phyloP scores from a whole-genome alignment of 2,797 vertebrate genomes.

The Anas bahamensis region DNA sequence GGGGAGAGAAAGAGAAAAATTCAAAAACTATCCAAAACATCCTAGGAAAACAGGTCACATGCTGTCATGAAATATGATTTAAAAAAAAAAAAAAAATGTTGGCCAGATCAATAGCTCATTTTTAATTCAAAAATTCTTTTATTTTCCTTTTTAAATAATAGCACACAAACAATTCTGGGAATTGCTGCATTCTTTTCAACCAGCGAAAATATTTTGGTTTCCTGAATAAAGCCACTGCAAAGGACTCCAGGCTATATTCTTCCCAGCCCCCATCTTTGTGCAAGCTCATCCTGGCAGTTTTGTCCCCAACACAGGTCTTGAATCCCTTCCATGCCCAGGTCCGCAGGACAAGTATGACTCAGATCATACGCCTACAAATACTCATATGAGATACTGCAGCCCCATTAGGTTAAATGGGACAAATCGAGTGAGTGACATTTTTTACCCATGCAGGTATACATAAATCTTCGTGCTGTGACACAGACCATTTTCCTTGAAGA shows the following conservation, averaged over 20 bases:
- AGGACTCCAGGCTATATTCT: not conserved
- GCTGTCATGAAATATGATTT: not conserved
- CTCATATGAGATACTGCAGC: not conserved
- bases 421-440: not conserved
- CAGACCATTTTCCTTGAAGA: not conserved
- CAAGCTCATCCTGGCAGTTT: not conserved
- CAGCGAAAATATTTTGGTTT: not conserved
- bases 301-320: not conserved
- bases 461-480: not conserved
- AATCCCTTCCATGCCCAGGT: not conserved
- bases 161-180: not conserved
- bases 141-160: not conserved
- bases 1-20: not conserved
- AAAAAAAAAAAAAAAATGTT: too few relatives aligned
- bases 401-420: not conserved
- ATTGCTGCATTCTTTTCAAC: not conserved
- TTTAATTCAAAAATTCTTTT: not conserved
- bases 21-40: not conserved
- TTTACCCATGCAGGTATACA: not conserved
- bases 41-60: not conserved
- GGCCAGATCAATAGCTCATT: not conserved
- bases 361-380: not conserved
- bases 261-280: not conserved
- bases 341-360: conserved; percentile 14
- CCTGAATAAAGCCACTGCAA: not conserved